Conservation (phyloP, 2,888 invertebrate species). For the Malacosoma neustria region DNA sequence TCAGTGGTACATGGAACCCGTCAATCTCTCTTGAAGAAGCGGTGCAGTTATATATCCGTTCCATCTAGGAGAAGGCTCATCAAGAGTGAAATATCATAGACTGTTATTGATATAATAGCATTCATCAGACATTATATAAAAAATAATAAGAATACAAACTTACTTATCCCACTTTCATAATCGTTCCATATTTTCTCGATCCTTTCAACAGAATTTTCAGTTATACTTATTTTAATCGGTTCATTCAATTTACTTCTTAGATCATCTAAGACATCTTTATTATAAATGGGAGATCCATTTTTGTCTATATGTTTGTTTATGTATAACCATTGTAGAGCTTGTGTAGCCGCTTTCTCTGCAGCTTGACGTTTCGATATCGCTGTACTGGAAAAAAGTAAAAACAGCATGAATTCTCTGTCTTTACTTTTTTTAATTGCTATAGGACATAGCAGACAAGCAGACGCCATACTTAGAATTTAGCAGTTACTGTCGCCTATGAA, state of each 20-base stretch:
- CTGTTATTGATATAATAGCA: too few species aligned
- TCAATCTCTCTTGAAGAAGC: too few species aligned
- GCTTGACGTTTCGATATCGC: conserved; percentile 71
- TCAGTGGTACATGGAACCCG: too few species aligned
- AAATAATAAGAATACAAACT: conserved; percentile 37
- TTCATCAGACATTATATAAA: too few species aligned
- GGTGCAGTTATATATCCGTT: too few species aligned
- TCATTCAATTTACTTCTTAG: conserved; percentile 37
- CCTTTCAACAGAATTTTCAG: conserved; percentile 37
- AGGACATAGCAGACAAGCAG: too few species aligned
- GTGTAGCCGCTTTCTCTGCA: conserved; percentile 64
- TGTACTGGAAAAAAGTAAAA: conserved; percentile 41
- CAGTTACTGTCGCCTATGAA: too few species aligned
- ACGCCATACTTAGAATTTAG: too few species aligned
- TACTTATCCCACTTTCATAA: conserved; percentile 60
- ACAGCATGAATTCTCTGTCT: background rate
- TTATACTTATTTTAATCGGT: conserved; percentile 36
- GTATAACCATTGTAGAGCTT: conserved; percentile 72
- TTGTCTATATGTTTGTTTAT: conserved; percentile 53
- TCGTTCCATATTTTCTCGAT: conserved; percentile 54
- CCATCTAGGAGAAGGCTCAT: too few species aligned
- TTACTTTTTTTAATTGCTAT: too few species aligned
- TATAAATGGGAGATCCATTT: conserved; percentile 65
- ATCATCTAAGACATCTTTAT: conserved; percentile 38
- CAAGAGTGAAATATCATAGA: too few species aligned